Conservation (phyloP, 2,797 vertebrate species). For the Pterois miles region DNA sequence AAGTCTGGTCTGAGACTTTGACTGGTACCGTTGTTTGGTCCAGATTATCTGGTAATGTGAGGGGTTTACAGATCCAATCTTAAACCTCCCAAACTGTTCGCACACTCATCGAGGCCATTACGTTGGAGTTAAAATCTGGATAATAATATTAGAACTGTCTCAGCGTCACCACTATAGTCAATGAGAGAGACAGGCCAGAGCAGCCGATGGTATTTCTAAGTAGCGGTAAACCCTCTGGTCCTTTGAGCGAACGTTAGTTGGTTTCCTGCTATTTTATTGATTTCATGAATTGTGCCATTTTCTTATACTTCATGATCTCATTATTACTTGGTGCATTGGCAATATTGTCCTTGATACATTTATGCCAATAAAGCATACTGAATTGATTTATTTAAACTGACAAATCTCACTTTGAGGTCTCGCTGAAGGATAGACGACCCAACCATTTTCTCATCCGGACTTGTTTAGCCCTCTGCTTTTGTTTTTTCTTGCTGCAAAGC, state of each 20-base stretch:
- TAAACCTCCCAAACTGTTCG: background rate
- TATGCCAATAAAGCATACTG: background rate
- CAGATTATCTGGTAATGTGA: background rate
- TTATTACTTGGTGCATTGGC: background rate
- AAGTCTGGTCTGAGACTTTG: background rate
- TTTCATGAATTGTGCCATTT: background rate
- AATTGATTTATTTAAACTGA: background rate
- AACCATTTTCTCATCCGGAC: background rate
- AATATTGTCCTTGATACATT: background rate
- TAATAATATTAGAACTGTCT: rapidly evolving
- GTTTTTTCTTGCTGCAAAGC: background rate
- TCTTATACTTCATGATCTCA: background rate
- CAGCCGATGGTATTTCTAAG: background rate
- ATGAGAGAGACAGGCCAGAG: too few species aligned
- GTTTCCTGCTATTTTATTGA: background rate
- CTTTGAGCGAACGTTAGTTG: background rate
- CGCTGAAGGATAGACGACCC: background rate
- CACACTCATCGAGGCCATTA: background rate
- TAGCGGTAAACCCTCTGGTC: too few species aligned
- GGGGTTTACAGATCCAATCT: background rate
- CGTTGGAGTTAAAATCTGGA: background rate
- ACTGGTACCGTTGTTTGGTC: background rate
- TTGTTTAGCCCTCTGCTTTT: background rate
- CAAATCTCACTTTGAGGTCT: background rate
- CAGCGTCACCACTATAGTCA: rapidly evolving